Evolutionary conservation across 2,113 vertebrate genomes (phyloP).

Genomic region (Oncorhynchus tshawytscha): DNA sequence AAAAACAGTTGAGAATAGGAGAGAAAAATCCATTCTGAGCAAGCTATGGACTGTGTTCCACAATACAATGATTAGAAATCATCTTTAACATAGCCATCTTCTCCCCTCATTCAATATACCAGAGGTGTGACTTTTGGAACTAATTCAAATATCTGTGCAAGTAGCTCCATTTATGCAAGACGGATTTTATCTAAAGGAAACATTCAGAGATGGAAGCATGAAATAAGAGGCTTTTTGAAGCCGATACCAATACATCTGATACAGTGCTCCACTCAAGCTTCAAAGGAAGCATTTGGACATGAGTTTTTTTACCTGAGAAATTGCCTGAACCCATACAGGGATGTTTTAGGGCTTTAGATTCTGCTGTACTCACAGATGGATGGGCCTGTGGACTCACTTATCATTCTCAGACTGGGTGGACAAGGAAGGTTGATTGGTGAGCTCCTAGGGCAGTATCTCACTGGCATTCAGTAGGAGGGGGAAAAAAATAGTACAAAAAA

Average conservation of each 20-base stretch:
- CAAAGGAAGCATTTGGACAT: conserved; percentile 17
- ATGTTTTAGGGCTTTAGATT: not conserved
- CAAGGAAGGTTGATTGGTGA: not conserved
- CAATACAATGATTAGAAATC: not conserved
- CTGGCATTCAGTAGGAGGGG: not conserved
- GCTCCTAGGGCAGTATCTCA: not conserved
- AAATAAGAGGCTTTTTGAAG: conserved; percentile 31
- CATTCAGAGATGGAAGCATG: conserved; percentile 15
- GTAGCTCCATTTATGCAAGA: conserved; percentile 2
- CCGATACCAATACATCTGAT: conserved; percentile 35
- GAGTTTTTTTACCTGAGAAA: conserved; percentile 45
- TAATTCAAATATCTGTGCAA: not conserved
- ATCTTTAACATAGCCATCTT: too few species aligned
- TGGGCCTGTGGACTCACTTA: conserved; percentile 16
- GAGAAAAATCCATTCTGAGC: not conserved
- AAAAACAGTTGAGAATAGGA: not conserved
- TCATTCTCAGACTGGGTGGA: conserved; percentile 5
- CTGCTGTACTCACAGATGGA: conserved; percentile 26
- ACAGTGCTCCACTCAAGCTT: conserved; percentile 24
- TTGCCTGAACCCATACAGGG: conserved; percentile 26
- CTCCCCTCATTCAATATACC: too few species aligned
- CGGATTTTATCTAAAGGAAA: not conserved
- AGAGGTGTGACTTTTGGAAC: not conserved
- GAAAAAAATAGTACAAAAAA: too few species aligned
- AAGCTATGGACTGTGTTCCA: not conserved